A percentile compares a stretch with the other conserved stretches of the same genome.
Evolutionary conservation across 2,888 invertebrate species (phyloP).

Genomic region (Gisinianus flammeolus): DNA sequence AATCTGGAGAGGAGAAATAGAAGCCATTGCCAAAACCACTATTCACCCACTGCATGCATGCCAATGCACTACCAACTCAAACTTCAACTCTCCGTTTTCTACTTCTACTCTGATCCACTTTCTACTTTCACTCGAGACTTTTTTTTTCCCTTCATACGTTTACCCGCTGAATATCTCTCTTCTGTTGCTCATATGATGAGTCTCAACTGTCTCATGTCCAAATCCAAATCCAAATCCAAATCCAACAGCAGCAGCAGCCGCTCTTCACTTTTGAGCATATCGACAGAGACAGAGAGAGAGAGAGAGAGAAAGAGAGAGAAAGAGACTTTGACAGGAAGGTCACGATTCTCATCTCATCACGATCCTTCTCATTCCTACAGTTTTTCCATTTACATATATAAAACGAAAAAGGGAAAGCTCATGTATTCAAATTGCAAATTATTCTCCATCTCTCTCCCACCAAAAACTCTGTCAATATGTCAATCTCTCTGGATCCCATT

Average conservation of each 20-base stretch:
- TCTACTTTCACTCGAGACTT: too few species aligned
- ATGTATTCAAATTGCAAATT: too few species aligned
- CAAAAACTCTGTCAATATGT: background rate
- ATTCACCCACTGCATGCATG: background rate
- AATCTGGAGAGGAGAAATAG: background rate
- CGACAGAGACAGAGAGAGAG: background rate
- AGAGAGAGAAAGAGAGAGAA: constrained; percentile 21
- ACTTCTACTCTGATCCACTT: background rate
- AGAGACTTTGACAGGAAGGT: constrained; percentile 20
- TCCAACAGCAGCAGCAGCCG: too few species aligned
- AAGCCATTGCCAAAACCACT: background rate
- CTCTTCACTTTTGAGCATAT: background rate
- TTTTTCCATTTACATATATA: background rate
- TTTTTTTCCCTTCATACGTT: too few species aligned
- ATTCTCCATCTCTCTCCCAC: background rate
- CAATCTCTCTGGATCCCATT: too few species aligned
- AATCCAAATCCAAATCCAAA: background rate
- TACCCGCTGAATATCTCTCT: too few species aligned
- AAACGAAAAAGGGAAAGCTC: background rate
- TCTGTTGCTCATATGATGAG: background rate
- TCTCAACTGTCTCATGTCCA: background rate
- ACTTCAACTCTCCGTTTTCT: background rate
- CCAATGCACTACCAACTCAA: background rate
- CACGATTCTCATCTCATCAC: constrained; percentile 24
- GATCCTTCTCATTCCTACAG: background rate